A percentile compares a stretch with the other conserved stretches of the same genome.
Conservation (phyloP, 1,140 invertebrate species). For the Carcinoscorpius rotundicauda region DNA sequence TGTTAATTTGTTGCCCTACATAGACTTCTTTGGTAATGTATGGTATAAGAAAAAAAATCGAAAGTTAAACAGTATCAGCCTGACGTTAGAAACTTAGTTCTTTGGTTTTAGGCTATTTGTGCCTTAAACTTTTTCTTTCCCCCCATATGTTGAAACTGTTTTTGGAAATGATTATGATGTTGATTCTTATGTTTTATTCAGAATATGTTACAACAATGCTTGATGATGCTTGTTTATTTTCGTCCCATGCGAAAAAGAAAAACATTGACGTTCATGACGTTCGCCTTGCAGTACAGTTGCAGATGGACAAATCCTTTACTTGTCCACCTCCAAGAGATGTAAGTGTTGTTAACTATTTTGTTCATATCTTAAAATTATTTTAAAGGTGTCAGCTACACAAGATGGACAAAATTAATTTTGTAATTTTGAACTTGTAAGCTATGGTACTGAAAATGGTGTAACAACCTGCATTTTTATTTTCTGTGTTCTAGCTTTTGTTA, state of each 20-base stretch:
- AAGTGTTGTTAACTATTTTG: conserved; percentile 24
- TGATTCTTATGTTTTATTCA: conserved; percentile 26
- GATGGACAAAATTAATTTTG: background rate
- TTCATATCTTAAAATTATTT: background rate
- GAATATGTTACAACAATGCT: conserved; percentile 81
- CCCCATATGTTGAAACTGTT: too few relatives aligned
- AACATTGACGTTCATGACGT: conserved; percentile 84
- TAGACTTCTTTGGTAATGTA: too few relatives aligned
- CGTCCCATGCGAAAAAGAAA: conserved; percentile 84
- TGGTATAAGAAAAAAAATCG: too few relatives aligned
- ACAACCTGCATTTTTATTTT: background rate
- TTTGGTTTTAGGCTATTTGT: too few relatives aligned
- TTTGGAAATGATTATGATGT: too few relatives aligned
- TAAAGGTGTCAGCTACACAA: background rate
- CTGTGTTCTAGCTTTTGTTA: conserved; percentile 46
- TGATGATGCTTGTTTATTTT: conserved; percentile 83
- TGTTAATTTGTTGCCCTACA: too few relatives aligned
- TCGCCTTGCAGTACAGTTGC: conserved; percentile 73
- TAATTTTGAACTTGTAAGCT: background rate
- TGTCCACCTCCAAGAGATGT: conserved; percentile 81
- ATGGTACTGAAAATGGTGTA: background rate
- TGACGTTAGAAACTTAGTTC: too few relatives aligned
- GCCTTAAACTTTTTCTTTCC: too few relatives aligned
- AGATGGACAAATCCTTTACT: conserved; percentile 76
- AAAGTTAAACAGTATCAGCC: too few relatives aligned